Base-by-base conservation (phyloP, 2,888 invertebrate genomes). In the Calameuta pallipes region DNA sequence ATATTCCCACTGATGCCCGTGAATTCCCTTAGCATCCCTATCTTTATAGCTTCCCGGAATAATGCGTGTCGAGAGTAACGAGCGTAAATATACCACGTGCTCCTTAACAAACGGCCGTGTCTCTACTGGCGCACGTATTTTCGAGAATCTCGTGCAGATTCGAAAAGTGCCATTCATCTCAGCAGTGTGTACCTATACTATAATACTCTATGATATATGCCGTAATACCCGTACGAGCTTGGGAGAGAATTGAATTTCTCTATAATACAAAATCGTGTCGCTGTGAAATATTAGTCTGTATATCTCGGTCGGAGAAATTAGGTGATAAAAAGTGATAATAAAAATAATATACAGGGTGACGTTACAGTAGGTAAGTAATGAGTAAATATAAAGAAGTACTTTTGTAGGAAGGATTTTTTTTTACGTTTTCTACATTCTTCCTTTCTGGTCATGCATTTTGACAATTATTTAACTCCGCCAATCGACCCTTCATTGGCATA, bases 401-500 rank as follows among this genome's bases (percentile, higher is more conserved):
- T 23, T 56, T 23, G 56, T 56, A 23, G 56, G 23, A 23, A 9
- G 56, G 9, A 23, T 23, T 6, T 41, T 23, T 56, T 56, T 9
- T 23, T 36, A 36, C 23, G 56, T 9, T 56, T 56, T 56, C 23
- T 23, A 56, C 23, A 23, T 56, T 56, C 23, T 56, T 3, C 23
- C 23, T 56, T 15, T 15, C 56, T 23, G 56, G 2, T 15, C 9
- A 23, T 23, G 56, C 9, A 56, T 71, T 69, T 68, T 1, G 69
- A 35, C 4, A 77, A 74, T 69, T 69, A 69, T 77, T 77, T 35
- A 13, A 68, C 11, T 31, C 36, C 30, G 74, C 35, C 71, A 76
- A 79, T 73, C 36, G 35, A 41, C 75, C 76, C 76, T 74, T 79
- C 76, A 80, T 83, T 79, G 81, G 76, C 77, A 77, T 76, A 82